Evolutionary conservation across 2,888 invertebrate genomes (phyloP).

Genomic region (Xanthia icteritia): DNA sequence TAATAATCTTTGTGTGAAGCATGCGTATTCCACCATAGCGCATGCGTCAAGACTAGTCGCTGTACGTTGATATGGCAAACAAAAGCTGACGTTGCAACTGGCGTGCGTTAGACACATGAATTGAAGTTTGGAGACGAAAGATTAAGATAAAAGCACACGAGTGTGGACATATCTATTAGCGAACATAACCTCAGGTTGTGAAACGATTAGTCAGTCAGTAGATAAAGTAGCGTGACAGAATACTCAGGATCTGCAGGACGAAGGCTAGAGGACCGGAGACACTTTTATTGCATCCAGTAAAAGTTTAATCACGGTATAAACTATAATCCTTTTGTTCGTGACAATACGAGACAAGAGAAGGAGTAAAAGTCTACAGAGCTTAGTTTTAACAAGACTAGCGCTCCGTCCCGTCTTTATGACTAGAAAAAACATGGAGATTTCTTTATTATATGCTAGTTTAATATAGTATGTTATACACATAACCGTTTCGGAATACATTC

Average conservation of each 20-base stretch:
- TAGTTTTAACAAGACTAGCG: not conserved
- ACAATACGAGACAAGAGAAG: not conserved
- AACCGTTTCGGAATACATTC: not conserved
- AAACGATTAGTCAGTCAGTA: not conserved
- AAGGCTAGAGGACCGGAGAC: not conserved
- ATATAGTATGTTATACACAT: not conserved
- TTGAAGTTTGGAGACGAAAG: not conserved
- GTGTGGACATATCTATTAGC: not conserved
- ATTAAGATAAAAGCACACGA: not conserved
- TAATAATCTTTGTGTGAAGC: not conserved
- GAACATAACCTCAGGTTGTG: not conserved
- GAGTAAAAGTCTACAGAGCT: not conserved
- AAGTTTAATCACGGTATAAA: constrained; percentile 3
- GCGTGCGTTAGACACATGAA: not conserved
- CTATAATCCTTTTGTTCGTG: not conserved
- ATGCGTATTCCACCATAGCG: not conserved
- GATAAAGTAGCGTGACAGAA: constrained; percentile 1
- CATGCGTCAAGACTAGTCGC: not conserved
- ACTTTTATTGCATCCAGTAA: not conserved
- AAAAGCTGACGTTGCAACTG: not conserved
- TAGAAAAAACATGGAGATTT: not conserved
- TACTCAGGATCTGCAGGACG: not conserved
- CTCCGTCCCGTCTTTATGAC: too few relatives aligned
- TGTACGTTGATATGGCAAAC: not conserved
- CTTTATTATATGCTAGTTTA: not conserved